A percentile compares a stretch with the other conserved stretches of the same genome.
These are phyloP conservation scores for Heterochromis multidens DNA, from an alignment of 2,113 vertebrate genomes.

Conservation along the genomic window DNA sequence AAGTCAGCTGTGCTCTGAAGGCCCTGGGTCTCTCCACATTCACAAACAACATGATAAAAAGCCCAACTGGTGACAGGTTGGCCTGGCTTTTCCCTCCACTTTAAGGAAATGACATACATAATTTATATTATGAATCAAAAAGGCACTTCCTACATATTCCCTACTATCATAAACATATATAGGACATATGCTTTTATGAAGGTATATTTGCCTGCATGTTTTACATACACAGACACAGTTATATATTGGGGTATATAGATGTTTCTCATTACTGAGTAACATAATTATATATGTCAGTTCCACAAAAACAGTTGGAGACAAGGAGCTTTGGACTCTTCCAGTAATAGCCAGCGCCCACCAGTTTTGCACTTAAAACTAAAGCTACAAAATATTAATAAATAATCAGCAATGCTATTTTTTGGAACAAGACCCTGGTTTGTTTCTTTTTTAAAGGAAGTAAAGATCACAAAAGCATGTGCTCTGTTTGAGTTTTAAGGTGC, in stretches of 20 bases:
- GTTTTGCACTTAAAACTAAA: slow-evolving; percentile 70
- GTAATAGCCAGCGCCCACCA: slow-evolving; percentile 75
- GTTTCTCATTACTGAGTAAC: slow-evolving; percentile 54
- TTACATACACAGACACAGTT: slow-evolving; percentile 63
- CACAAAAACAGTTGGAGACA: slow-evolving; percentile 65
- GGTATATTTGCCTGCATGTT: slow-evolving; percentile 59
- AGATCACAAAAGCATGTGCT: slow-evolving; percentile 77
- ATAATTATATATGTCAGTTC: slow-evolving; percentile 77
- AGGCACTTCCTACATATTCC: slow-evolving; percentile 78
- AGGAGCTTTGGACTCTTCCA: slow-evolving; percentile 69
- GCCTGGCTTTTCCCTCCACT: slow-evolving; percentile 66
- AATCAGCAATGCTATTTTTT: slow-evolving; percentile 69
- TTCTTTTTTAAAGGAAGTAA: slow-evolving; percentile 69
- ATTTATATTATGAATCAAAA: slow-evolving; percentile 69
- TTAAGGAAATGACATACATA: slow-evolving; percentile 78
- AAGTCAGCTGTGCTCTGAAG: slow-evolving; percentile 57
- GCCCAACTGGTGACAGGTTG: slow-evolving; percentile 64
- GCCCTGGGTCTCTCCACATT: slow-evolving; percentile 75
- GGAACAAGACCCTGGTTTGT: slow-evolving; percentile 80
- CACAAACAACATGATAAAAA: slow-evolving; percentile 51
- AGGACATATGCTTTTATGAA: slow-evolving; percentile 72
- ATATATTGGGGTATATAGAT: slow-evolving; percentile 62
- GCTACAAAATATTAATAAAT: slow-evolving; percentile 77
- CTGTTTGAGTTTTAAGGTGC: slow-evolving; percentile 79
- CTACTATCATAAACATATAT: slow-evolving; percentile 69